Conservation (phyloP, 2,797 vertebrate genomes). For the Huso huso region DNA sequence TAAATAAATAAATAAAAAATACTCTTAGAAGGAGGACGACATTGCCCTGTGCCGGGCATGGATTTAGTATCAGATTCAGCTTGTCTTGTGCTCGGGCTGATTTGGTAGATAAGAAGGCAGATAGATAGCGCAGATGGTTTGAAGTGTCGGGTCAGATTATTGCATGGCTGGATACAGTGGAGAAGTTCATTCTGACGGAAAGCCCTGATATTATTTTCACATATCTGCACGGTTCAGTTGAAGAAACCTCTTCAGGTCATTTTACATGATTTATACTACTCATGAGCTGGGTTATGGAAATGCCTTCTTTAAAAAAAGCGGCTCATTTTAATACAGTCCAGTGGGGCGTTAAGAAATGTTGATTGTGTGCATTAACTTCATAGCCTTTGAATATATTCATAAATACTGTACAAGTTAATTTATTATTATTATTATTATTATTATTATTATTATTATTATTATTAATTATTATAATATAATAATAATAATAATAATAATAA, state of each 20-base stretch:
- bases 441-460: too few species aligned
- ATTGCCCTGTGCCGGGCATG: constrained; percentile 53
- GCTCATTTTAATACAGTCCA: constrained; percentile 53
- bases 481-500: too few species aligned
- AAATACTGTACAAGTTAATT: too few species aligned
- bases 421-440: too few species aligned
- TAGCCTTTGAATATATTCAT: too few species aligned
- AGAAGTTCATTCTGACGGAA: constrained; percentile 94
- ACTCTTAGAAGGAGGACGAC: constrained; percentile 19
- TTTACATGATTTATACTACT: constrained; percentile 79
- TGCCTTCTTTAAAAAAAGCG: constrained; percentile 61
- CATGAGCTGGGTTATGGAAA: constrained; percentile 68
- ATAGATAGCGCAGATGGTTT: constrained; percentile 98
- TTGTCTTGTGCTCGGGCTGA: constrained; percentile 75
- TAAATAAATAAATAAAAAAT: background rate
- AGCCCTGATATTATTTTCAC: constrained; percentile 95
- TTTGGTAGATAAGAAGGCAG: constrained; percentile 93
- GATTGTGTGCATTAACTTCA: too few species aligned
- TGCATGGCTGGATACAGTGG: constrained; percentile 87
- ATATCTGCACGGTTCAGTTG: constrained; percentile 68
- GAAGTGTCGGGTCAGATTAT: constrained; percentile 98
- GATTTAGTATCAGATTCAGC: constrained; percentile 89
- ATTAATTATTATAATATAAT: too few species aligned
- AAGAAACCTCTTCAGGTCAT: constrained; percentile 65
- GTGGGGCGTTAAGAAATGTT: constrained; percentile 3